Base-by-base conservation (phyloP, 2,888 invertebrate species). In the Dione vanillae region DNA sequence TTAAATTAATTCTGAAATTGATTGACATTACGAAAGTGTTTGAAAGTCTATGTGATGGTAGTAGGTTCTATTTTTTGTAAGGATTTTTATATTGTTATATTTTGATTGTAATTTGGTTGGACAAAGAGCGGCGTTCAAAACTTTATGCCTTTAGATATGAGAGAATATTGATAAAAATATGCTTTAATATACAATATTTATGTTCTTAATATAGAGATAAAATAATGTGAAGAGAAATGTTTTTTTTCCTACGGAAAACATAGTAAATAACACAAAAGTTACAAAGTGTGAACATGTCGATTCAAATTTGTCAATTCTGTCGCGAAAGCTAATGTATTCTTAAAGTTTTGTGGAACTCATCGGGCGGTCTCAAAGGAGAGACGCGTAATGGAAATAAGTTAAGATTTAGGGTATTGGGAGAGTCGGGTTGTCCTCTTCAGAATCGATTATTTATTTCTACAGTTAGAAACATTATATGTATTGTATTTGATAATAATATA, bases 271-370 rank as follows among this genome's bases (percentile, higher is more conserved):
- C 45, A n/a, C 35, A 47, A 69, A 61, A 72, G 73, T 72, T 76
- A 45, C 67, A 70, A 68, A 73, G 74, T 71, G 68, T 65, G 69
- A 68, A 80, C 78, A 77, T 75, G 86, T 86, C 87, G 83, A 82
- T 81, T 83, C 81, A 78, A 86, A 89, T 90, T 90, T 88, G 88
- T 90, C 90, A 89, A 85, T 85, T 84, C 81, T 83, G 86, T 84
- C 83, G 83, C 77, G 82, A 83, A 45, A 85, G 88, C 85, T 90
- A 90, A 90, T 90, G 90, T 90, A 90, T 90, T 90, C 90, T 77
- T 80, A 75, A 90, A 90, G 87, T 90, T 90, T 82, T 83, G 84
- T 81, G 88, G 87, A 89, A 87, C 75, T 86, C 85, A 85, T 83
- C 80, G 83, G 82, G 72, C 49, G 80, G 81, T 83, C 85, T 84